Evolutionary conservation across 92 coral and sea anemone genomes (phyloP), one percentile per base, ranked within the genome.

Genomic region (Heteractis magnifica): DNA sequence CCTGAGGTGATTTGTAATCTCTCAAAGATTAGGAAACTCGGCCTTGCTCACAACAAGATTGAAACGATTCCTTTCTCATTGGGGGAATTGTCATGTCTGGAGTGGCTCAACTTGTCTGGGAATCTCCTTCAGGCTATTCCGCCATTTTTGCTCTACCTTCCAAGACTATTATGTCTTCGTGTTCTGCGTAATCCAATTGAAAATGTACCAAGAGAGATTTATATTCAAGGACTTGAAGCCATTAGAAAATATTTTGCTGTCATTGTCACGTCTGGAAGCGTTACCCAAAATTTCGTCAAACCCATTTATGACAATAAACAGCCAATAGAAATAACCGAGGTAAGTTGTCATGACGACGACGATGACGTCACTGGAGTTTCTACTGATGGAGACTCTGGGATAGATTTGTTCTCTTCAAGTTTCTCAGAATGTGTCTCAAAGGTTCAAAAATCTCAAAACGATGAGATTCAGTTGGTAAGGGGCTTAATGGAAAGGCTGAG

Each of bases 31-130:
- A 81, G 72, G 81, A 89, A 75, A 59, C 94, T 93, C 13, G 91
- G 89, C 0, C 82, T 93, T 68, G 93, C 89, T 26, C 97, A 91
- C 77, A 93, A 93, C 79, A 53, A 75, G 49, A 71, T 91, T 13
- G 85, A 88, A 48, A 89, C 85, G 21, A 81, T 93, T 8, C 90
- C 97, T 1, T 83, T 72, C 20, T 82, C 79, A 26, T 44, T 89
- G 9, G 64, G 84, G 49, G 73, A 62, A 48, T 80, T 93, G 58
- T 58, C 15, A 20, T 58, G 64, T 8, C 88, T 93, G 19, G 91
- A 89, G 51, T 93, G 94, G 94, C 84, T 93, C 23, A 93, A 91
- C 83, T 71, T 93, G 51, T 91, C 97, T 49, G 97, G 97, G 12
- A 93, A 93, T 58, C 75, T 81, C 55, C 70, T 93, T 16, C 85